phyloP scores from a whole-genome alignment of 2,113 vertebrate species.

The Macrotis lagotis region DNA sequence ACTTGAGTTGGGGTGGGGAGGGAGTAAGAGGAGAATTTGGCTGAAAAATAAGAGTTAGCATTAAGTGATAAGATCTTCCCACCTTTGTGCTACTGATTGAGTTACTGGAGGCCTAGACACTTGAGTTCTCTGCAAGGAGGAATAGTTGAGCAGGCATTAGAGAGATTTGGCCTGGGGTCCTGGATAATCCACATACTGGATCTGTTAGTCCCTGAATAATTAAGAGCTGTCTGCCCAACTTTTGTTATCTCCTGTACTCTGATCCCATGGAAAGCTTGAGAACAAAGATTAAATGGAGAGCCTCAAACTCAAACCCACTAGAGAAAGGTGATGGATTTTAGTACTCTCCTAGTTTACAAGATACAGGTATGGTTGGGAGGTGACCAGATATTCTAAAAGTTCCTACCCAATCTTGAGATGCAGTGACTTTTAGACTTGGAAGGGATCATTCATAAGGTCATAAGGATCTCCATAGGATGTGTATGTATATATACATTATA shows the following conservation, averaged over 20 bases:
- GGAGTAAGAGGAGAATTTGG: conserved; percentile 12
- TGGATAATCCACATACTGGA: conserved; percentile 18
- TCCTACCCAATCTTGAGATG: neutral
- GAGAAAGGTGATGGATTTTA: neutral
- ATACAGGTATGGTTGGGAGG: neutral
- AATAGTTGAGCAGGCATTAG: neutral
- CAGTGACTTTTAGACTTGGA: neutral
- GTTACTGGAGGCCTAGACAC: conserved; percentile 64
- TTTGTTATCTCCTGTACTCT: conserved; percentile 29
- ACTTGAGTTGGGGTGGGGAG: conserved; percentile 36
- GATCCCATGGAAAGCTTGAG: neutral
- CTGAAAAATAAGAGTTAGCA: conserved; percentile 67
- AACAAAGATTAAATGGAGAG: conserved; percentile 24
- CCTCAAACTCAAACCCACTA: conserved; percentile 7
- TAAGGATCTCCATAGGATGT: neutral
- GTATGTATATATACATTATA: too few relatives aligned
- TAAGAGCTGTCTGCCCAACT: conserved; percentile 48
- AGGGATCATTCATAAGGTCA: neutral
- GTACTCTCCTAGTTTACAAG: neutral
- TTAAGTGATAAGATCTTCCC: conserved; percentile 74
- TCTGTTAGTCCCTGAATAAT: conserved; percentile 69
- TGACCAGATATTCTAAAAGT: neutral
- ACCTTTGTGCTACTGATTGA: conserved; percentile 61
- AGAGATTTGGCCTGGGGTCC: conserved; percentile 37
- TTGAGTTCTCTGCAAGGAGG: conserved; percentile 33